phyloP scores from a whole-genome alignment of 2,888 invertebrate genomes.

The Sepiola atlantica region DNA sequence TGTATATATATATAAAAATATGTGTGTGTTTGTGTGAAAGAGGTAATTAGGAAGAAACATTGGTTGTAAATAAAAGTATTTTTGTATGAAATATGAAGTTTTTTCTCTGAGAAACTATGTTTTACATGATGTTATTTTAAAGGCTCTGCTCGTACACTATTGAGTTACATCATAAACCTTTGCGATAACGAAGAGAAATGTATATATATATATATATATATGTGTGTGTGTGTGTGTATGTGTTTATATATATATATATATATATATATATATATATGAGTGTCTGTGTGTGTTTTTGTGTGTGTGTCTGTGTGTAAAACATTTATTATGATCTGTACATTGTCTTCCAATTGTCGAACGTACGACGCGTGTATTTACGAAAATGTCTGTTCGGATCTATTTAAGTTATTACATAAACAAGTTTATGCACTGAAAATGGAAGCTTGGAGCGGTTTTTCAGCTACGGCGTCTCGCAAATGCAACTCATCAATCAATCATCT shows the following conservation, averaged over 20 bases:
- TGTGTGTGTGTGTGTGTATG: no score
- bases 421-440: not conserved
- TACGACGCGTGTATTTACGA: not conserved
- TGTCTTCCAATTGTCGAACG: not conserved
- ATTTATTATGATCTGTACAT: not conserved
- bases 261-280: not conserved
- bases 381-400: not conserved
- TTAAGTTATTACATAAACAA: not conserved
- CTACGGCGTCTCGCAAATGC: not conserved
- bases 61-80: not conserved
- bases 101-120: not conserved
- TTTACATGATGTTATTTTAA: not conserved
- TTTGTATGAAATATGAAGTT: not conserved
- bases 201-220: not conserved
- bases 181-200: not conserved
- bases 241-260: not conserved
- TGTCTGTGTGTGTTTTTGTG: not conserved
- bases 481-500: not conserved
- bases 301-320: not conserved
- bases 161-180: not conserved
- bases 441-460: not conserved
- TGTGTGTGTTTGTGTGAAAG: no score
- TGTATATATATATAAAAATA: no score
- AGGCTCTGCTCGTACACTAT: no score
- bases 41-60: not conserved